Base-by-base conservation (phyloP, 2,797 vertebrate species). In the Acanthurus lineatus region DNA sequence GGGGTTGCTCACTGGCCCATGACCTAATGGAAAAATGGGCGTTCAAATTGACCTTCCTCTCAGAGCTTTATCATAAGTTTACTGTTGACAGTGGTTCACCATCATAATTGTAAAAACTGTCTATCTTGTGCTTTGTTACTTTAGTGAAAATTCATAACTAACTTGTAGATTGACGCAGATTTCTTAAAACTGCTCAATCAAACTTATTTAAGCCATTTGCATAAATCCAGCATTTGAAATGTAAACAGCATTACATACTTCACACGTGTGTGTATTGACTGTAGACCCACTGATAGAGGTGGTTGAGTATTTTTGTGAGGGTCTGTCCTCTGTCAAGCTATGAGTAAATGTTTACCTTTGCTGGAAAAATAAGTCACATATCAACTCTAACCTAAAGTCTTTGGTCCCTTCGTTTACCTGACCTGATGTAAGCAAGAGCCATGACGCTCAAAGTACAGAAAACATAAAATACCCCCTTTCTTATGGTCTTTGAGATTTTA, bases 291-390 rank as follows among this genome's bases (percentile, higher is more conserved):
- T 77, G 72, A 70, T 35, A 56, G 69, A 64, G 47, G 59, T 22
- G 59, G 76, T 88, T 53, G 81, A 86, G 73, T 48, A 48, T 70
- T 68, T 81, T 79, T 88, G 91, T 63, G 81, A 91, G 65, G 64
- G 81, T 83, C 70, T 48, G 86, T 66, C 77, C 59, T 60, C 48
- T 56, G 74, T 92, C 77, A 86, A 68, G 60, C 69, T 61, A 8
- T 25, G n/a, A 58, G 69, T 22, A 47, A 69, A 59, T 79, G 71
- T 86, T 71, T 85, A 49, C 68, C 74, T 85, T 76, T 66, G 61
- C 67, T 71, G 57, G 54, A 73, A 71, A 67, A 52, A 68, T 47
- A 38, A 70, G 49, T 89, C 49, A 69, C 74, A 65, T 14, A 19
- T 66, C n/a, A 85, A 25, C 70, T 63, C 49, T 28, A 85, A 82